A percentile compares a stretch with the other conserved stretches of the same genome.
Conservation (phyloP, 2,888 invertebrate species). For the Cephus runcator region DNA sequence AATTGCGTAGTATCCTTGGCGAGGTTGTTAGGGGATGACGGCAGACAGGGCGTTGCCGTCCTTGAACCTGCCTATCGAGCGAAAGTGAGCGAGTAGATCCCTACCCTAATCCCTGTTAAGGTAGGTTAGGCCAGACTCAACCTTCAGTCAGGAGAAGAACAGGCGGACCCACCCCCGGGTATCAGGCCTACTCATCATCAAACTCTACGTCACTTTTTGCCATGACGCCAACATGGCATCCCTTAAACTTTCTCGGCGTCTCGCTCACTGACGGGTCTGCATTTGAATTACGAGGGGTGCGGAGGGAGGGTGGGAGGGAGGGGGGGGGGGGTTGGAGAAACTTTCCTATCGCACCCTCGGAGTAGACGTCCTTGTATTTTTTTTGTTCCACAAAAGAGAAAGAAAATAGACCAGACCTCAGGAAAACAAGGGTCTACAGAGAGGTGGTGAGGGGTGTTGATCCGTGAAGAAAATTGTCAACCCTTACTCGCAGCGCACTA, state of each 20-base stretch:
- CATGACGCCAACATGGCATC: slow-evolving; percentile 17
- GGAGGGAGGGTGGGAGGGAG: too few species aligned
- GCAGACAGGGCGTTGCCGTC: slow-evolving; percentile 65
- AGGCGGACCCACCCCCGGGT: background rate
- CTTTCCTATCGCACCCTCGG: background rate
- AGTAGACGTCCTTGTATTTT: background rate
- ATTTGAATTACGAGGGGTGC: background rate
- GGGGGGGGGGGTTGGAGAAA: background rate
- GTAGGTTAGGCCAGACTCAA: slow-evolving; percentile 31
- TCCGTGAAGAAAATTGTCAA: background rate
- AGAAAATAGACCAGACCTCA: background rate
- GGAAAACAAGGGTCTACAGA: background rate
- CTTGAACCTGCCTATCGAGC: slow-evolving; percentile 56
- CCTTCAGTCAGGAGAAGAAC: slow-evolving; percentile 5
- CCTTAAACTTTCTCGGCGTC: background rate
- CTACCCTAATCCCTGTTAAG: slow-evolving; percentile 26
- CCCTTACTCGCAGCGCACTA: background rate
- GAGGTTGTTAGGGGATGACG: slow-evolving; percentile 27
- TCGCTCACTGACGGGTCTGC: background rate
- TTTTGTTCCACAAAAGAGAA: background rate
- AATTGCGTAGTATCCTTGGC: slow-evolving; percentile 41
- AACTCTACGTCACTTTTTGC: slow-evolving; percentile 19
- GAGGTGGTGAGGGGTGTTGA: too few species aligned
- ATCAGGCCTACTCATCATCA: background rate
- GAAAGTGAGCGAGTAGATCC: slow-evolving; percentile 33